phyloP scores from a whole-genome alignment of 1,140 invertebrate species.

The Prorops nasuta region DNA sequence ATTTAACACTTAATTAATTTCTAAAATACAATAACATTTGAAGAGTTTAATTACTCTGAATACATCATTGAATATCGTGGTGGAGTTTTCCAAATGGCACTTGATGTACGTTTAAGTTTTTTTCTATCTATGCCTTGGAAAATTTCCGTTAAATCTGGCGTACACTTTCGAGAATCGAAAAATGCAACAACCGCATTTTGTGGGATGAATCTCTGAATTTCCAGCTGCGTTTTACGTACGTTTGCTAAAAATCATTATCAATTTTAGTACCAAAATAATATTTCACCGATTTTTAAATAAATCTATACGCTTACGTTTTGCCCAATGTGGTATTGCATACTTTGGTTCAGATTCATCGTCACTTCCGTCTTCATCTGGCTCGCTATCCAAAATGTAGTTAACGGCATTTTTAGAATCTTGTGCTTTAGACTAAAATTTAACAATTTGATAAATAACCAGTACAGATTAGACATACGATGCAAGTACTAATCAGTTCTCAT shows the following conservation, averaged over 20 bases:
- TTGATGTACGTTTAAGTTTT: constrained; percentile 68
- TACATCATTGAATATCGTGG: constrained; percentile 59
- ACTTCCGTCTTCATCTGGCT: constrained; percentile 58
- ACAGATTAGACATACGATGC: no score
- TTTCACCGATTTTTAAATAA: neutral
- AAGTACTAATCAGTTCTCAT: no score
- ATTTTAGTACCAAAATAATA: constrained; percentile 2
- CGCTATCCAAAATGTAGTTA: constrained; percentile 44
- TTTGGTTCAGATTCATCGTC: constrained; percentile 59
- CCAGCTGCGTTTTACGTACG: constrained; percentile 36
- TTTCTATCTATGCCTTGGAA: constrained; percentile 66
- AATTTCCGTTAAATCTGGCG: constrained; percentile 65
- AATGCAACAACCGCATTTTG: constrained; percentile 56
- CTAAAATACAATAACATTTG: no score
- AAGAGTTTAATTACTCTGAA: constrained; percentile 13
- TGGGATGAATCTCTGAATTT: constrained; percentile 42
- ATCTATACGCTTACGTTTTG: constrained; percentile 46
- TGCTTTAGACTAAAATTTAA: constrained; percentile 24
- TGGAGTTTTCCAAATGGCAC: constrained; percentile 69
- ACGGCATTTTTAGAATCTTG: constrained; percentile 29
- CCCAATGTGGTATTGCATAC: constrained; percentile 57
- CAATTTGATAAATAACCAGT: no score
- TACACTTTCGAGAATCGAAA: constrained; percentile 64
- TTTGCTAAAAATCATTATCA: constrained; percentile 40
- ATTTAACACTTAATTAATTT: no score